Conservation (phyloP, 2,797 vertebrate species). For the Spheniscus humboldti region DNA sequence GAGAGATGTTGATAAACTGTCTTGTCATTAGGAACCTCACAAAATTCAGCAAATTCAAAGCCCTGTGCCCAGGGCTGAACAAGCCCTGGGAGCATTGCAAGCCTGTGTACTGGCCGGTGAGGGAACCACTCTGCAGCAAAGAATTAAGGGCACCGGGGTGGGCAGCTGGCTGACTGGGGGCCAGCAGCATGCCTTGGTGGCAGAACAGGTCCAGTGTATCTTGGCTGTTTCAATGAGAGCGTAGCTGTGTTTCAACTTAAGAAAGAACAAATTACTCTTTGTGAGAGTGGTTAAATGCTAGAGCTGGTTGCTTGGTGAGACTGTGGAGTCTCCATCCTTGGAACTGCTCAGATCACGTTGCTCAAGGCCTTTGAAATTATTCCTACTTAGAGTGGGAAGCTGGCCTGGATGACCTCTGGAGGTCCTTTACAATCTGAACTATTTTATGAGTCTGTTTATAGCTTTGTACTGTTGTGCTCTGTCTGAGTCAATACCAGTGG, state of each 20-base stretch:
- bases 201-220: background rate
- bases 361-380: background rate
- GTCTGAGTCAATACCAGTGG: background rate
- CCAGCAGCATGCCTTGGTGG: background rate
- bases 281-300: background rate
- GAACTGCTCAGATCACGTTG: background rate
- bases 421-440: background rate
- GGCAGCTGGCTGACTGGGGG: fast-evolving
- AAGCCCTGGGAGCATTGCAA: background rate
- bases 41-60: background rate
- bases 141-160: background rate
- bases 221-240: background rate
- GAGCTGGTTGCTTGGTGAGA: background rate
- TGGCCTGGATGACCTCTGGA: background rate
- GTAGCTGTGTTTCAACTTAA: background rate
- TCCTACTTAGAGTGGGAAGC: background rate
- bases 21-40: background rate
- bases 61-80: background rate
- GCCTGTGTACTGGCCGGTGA: fast-evolving
- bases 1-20: background rate
- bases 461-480: background rate
- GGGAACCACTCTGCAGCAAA: background rate
- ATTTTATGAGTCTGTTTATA: background rate
- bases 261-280: fast-evolving
- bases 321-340: background rate